These are phyloP conservation scores for Meta bourneti DNA, from an alignment of 2,888 invertebrate genomes.

Conservation along the genomic window DNA sequence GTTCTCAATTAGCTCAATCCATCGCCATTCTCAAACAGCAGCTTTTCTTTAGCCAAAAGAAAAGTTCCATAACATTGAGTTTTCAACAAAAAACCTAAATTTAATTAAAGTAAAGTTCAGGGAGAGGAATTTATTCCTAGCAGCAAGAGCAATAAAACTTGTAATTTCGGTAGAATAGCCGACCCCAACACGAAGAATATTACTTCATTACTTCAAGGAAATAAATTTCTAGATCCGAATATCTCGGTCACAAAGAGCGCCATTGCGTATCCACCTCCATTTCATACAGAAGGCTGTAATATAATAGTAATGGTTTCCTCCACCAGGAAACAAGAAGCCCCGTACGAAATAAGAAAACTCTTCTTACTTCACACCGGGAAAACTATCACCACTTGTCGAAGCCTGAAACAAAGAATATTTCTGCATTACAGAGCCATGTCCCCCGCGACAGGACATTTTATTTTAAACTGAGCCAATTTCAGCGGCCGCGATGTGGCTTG, in stretches of 20 bases:
- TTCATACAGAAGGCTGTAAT: not conserved
- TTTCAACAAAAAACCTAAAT: not conserved
- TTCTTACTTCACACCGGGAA: not conserved
- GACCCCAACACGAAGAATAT: constrained; percentile 15
- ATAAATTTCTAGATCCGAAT: constrained; percentile 28
- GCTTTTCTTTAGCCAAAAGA: constrained; percentile 4
- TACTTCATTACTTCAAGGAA: constrained; percentile 39
- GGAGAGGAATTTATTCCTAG: not conserved
- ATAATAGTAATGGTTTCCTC: not conserved
- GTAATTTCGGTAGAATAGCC: constrained; percentile 2
- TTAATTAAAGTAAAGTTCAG: constrained; percentile 4
- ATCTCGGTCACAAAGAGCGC: constrained; percentile 12
- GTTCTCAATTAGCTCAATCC: too few species aligned
- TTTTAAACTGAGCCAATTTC: constrained; percentile 53
- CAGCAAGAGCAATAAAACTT: not conserved
- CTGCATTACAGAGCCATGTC: constrained; percentile 18
- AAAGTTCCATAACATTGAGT: not conserved
- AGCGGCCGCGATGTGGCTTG: not conserved
- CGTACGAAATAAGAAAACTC: not conserved
- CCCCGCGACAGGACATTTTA: constrained; percentile 47
- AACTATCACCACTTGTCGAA: constrained; percentile 43
- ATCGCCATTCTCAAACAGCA: not conserved
- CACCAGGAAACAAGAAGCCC: constrained; percentile 8
- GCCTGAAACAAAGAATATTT: constrained; percentile 54
- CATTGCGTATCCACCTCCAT: not conserved